phyloP scores from a whole-genome alignment of 2,888 invertebrate genomes.

The Sarcophaga subvicina region DNA sequence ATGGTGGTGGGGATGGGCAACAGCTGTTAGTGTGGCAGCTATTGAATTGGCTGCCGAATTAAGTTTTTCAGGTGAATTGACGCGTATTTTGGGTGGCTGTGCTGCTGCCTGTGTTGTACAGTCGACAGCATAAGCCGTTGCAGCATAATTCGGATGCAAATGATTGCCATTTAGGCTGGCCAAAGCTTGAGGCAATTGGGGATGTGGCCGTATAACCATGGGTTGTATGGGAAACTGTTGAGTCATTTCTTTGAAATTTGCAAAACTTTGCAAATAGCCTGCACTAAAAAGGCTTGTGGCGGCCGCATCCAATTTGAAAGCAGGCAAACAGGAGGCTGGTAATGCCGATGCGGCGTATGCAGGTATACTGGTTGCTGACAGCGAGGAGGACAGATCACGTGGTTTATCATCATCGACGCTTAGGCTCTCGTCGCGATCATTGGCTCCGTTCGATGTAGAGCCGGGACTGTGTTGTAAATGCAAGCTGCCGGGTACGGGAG shows the following conservation, averaged over 20 bases:
- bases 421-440: slow-evolving; percentile 80
- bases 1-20: slow-evolving; percentile 74
- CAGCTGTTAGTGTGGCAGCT: slow-evolving; percentile 71
- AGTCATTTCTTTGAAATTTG: slow-evolving; percentile 81
- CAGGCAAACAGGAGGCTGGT: slow-evolving; percentile 76
- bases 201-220: slow-evolving; percentile 81
- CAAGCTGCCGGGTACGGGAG: slow-evolving; percentile 81
- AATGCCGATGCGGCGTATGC: slow-evolving; percentile 71
- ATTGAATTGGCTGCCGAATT: slow-evolving; percentile 78
- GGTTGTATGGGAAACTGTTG: slow-evolving; percentile 81
- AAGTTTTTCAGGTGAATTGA: slow-evolving; percentile 81
- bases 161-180: slow-evolving; percentile 77
- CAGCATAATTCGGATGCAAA: slow-evolving; percentile 76
- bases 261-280: slow-evolving; percentile 81
- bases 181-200: slow-evolving; percentile 79
- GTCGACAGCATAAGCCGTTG: slow-evolving; percentile 73
- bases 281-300: slow-evolving; percentile 80
- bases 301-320: slow-evolving; percentile 79
- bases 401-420: slow-evolving; percentile 81
- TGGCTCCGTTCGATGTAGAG: slow-evolving; percentile 81
- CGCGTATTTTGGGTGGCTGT: slow-evolving; percentile 80
- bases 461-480: slow-evolving; percentile 82
- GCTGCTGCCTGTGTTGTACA: slow-evolving; percentile 73
- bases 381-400: slow-evolving; percentile 78
- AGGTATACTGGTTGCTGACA: slow-evolving; percentile 73